Conservation (phyloP, 2,113 vertebrate species). For the Phocoena sinus region DNA sequence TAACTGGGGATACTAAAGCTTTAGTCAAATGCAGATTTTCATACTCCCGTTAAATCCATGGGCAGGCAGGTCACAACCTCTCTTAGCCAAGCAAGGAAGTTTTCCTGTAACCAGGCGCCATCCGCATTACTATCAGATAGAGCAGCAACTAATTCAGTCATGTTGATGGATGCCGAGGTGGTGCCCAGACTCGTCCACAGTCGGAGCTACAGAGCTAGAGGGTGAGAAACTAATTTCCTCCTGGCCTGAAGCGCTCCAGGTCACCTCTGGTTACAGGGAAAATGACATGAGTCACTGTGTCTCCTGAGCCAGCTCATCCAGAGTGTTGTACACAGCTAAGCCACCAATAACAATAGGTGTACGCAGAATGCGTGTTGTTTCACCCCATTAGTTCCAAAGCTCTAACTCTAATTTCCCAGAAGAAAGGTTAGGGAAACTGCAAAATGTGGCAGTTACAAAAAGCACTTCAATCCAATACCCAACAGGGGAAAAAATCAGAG, state of each 20-base stretch:
- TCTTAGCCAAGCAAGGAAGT: slow-evolving; percentile 45
- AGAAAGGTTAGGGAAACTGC: neutral
- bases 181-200: slow-evolving; percentile 21
- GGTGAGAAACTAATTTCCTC: slow-evolving; percentile 57
- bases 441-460: neutral
- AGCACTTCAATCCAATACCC: neutral
- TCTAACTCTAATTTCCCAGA: neutral
- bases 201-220: neutral
- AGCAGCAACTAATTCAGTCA: slow-evolving; percentile 63
- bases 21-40: slow-evolving; percentile 40
- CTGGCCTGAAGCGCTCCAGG: slow-evolving; percentile 17
- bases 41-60: slow-evolving; percentile 21
- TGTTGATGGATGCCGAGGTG: slow-evolving; percentile 37
- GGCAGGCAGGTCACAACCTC: slow-evolving; percentile 56
- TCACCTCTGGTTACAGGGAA: slow-evolving; percentile 57
- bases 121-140: slow-evolving; percentile 53
- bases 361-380: neutral
- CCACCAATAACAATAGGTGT: neutral
- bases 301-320: slow-evolving; percentile 18
- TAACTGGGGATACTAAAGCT: slow-evolving; percentile 42
- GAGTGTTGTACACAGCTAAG: neutral
- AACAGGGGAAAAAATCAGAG: neutral
- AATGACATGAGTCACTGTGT: slow-evolving; percentile 33
- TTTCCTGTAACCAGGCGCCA: slow-evolving; percentile 50
- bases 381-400: neutral